Evolutionary conservation across 2,888 invertebrate genomes (phyloP).

Genomic region (Cantharis lateralis): DNA sequence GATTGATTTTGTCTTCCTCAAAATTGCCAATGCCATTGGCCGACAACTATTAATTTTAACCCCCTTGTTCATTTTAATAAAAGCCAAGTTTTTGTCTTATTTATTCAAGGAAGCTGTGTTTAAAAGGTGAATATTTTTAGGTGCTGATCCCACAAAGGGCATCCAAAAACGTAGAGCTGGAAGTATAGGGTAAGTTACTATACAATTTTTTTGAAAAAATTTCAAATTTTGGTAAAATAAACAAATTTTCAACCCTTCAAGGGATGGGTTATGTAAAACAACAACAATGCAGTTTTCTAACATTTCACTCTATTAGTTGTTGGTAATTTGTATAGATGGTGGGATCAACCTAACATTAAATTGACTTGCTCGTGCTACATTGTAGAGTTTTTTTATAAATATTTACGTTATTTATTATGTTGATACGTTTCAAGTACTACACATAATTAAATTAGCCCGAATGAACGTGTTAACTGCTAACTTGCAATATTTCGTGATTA

Average conservation of each 20-base stretch:
- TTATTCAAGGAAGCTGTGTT: neutral
- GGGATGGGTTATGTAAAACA: neutral
- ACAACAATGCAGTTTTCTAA: neutral
- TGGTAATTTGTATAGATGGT: neutral
- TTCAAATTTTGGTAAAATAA: neutral
- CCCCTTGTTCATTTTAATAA: neutral
- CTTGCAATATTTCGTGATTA: neutral
- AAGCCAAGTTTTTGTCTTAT: neutral
- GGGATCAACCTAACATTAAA: neutral
- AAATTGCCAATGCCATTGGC: neutral
- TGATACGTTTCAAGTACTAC: neutral
- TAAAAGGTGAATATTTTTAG: constrained; percentile 53
- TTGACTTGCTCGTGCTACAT: neutral
- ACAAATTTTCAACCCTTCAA: neutral
- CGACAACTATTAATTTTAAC: neutral
- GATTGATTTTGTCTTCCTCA: neutral
- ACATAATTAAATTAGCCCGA: neutral
- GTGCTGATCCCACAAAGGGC: constrained; percentile 80
- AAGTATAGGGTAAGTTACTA: constrained; percentile 74
- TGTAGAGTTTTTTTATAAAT: neutral
- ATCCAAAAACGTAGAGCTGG: constrained; percentile 79
- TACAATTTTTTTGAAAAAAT: neutral
- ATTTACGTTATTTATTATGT: neutral
- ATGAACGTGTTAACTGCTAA: neutral
- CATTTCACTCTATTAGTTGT: neutral